Evolutionary conservation across 2,797 vertebrate species (phyloP).

Genomic region (Hozukius guyotensis): DNA sequence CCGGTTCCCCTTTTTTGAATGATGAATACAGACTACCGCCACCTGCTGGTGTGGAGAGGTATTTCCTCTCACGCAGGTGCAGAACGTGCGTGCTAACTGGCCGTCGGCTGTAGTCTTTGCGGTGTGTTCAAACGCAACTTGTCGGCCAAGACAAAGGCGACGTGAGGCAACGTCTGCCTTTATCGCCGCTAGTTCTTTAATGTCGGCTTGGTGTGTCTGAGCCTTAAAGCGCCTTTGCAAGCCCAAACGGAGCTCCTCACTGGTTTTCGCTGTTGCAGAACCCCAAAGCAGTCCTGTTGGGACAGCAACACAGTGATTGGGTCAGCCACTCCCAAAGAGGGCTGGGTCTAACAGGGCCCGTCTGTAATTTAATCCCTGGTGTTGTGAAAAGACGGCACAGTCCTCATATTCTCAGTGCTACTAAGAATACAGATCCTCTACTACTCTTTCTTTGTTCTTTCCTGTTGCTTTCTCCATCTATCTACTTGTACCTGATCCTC

Average conservation of each 20-base stretch:
- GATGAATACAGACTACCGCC: no score
- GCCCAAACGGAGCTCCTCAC: neutral
- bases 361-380: constrained; percentile 47
- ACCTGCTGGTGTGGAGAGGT: no score
- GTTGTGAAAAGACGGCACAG: constrained; percentile 38
- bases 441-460: neutral
- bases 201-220: no score
- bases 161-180: no score
- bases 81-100: no score
- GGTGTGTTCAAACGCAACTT: no score
- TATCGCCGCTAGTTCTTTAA: no score
- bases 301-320: constrained; percentile 11
- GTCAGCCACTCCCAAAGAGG: constrained; percentile 44
- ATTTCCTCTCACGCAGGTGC: no score
- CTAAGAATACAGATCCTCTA: constrained; percentile 28
- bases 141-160: no score
- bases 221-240: neutral
- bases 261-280: constrained; percentile 28
- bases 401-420: constrained; percentile 12
- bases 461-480: neutral
- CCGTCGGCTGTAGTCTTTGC: no score
- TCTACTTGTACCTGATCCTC: neutral
- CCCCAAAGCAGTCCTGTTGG: constrained; percentile 4
- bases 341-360: constrained; percentile 16
- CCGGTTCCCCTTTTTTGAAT: no score